phyloP scores from a whole-genome alignment of 1,140 invertebrate genomes.

The Holotrichia oblita region DNA sequence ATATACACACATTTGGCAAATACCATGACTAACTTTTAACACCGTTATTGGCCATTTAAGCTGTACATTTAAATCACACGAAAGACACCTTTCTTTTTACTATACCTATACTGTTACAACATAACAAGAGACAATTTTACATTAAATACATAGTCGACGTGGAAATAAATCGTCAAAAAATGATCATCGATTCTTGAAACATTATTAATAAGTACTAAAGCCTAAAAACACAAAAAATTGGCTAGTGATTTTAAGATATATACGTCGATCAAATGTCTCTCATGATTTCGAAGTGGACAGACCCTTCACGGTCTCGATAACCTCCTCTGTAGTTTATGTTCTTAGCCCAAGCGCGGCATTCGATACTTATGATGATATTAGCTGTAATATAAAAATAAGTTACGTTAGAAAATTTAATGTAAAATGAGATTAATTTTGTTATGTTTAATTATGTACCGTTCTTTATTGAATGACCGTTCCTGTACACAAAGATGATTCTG shows the following conservation, averaged over 20 bases:
- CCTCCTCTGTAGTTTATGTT: conserved; percentile 80
- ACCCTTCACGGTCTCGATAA: conserved; percentile 76
- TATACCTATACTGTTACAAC: neutral
- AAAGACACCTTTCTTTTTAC: neutral
- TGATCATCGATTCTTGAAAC: neutral
- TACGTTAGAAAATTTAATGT: neutral
- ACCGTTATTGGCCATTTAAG: neutral
- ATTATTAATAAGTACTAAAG: conserved; percentile 43
- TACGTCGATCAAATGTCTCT: conserved; percentile 67
- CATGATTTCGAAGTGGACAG: conserved; percentile 89
- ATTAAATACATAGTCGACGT: conserved; percentile 1
- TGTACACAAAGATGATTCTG: too few relatives aligned
- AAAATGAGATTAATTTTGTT: too few relatives aligned
- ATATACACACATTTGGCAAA: neutral
- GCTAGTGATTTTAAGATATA: neutral
- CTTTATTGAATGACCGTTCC: too few relatives aligned
- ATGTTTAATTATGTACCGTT: too few relatives aligned
- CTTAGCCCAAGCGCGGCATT: conserved; percentile 90
- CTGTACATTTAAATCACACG: conserved; percentile 19
- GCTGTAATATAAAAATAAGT: conserved; percentile 60
- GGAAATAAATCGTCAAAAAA: conserved; percentile 16
- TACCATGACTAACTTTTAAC: conserved; percentile 1
- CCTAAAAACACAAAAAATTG: conserved; percentile 39
- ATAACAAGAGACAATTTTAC: neutral
- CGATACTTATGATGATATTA: conserved; percentile 79